These are phyloP conservation scores for Helarctos malayanus DNA, from an alignment of 2,797 vertebrate species.

Conservation along the genomic window DNA sequence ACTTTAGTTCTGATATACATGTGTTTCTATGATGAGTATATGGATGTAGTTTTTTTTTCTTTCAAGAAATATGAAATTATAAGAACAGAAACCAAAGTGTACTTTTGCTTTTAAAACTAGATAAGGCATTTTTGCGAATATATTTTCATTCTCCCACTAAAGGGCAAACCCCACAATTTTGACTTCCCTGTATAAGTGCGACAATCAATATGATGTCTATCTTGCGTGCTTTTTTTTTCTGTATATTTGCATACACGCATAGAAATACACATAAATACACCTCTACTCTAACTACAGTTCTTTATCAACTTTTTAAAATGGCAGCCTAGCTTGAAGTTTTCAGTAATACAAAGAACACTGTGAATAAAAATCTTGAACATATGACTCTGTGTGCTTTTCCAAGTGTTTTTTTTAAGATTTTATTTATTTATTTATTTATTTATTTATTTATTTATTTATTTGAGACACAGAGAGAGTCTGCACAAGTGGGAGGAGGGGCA, in stretches of 20 bases:
- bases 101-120: slow-evolving; percentile 32
- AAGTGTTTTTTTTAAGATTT: background rate
- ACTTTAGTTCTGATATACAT: background rate
- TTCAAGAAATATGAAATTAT: background rate
- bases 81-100: background rate
- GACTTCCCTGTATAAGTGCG: background rate
- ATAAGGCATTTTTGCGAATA: background rate
- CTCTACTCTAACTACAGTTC: background rate
- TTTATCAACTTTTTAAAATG: background rate
- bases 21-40: slow-evolving; percentile 10
- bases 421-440: background rate
- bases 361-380: background rate
- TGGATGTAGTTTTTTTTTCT: background rate
- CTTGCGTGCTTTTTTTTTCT: too few relatives aligned
- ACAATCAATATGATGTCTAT: background rate
- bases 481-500: background rate
- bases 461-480: background rate
- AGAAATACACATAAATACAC: background rate
- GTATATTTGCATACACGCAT: background rate
- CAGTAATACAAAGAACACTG: background rate
- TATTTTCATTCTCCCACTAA: background rate
- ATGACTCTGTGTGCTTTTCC: background rate
- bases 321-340: background rate
- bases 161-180: background rate
- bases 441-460: background rate